Evolutionary conservation across 2,888 invertebrate genomes (phyloP).

Genomic region (Julus scanicus): DNA sequence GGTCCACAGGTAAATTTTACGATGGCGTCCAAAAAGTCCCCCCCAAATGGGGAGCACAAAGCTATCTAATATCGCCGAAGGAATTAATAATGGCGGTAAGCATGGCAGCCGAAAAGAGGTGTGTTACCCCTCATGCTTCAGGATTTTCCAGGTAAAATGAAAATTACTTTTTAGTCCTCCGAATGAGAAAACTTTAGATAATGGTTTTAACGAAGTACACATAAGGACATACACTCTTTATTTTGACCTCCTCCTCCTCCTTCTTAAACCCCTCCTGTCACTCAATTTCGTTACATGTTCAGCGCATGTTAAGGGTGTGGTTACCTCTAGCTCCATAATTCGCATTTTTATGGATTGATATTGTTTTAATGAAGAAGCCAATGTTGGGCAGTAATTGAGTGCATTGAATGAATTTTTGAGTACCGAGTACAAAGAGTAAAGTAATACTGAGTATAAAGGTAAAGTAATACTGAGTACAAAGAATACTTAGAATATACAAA

Average conservation of each 20-base stretch:
- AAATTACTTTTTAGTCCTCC: neutral
- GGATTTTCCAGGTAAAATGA: conserved; percentile 13
- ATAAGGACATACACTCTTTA: neutral
- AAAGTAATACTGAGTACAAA: no score
- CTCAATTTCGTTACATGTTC: neutral
- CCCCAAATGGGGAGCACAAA: conserved; percentile 26
- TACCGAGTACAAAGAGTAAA: no score
- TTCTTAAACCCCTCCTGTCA: neutral
- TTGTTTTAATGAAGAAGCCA: neutral
- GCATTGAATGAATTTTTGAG: no score
- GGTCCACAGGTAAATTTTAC: neutral
- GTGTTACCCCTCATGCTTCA: conserved; percentile 10
- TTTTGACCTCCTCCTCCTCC: neutral
- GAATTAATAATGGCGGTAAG: conserved; percentile 5
- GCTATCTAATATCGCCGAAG: conserved; percentile 32
- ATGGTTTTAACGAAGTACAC: neutral
- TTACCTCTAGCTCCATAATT: neutral
- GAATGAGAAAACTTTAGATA: neutral
- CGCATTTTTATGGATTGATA: neutral
- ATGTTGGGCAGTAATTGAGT: neutral
- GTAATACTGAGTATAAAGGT: no score
- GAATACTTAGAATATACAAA: no score
- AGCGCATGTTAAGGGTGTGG: neutral
- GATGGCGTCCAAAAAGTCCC: conserved; percentile 38
- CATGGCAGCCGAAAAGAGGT: conserved; percentile 12